Percentiles rank a stretch among this genome's conserved stretches.
Conservation (phyloP, 2,113 vertebrate genomes). For the Toxotes jaculatrix region DNA sequence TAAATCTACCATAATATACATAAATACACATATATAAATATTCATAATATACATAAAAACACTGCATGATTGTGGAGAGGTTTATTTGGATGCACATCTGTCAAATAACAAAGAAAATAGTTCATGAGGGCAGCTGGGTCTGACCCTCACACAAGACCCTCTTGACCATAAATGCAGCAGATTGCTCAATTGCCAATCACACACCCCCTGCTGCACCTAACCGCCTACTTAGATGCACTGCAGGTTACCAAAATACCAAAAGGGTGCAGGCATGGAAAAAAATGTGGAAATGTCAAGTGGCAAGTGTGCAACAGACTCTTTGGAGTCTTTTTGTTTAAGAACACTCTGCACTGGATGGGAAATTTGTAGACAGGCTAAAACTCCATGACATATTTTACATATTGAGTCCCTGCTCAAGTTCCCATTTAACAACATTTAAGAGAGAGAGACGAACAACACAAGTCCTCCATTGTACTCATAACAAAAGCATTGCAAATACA, state of each 20-base stretch:
- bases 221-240: not conserved
- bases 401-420: not conserved
- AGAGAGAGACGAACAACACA: not conserved
- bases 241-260: constrained; percentile 33
- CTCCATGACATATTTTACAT: not conserved
- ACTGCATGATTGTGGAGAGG: not conserved
- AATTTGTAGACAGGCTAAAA: constrained; percentile 23
- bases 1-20: not conserved
- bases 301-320: not conserved
- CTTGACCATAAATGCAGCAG: constrained; percentile 3
- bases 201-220: constrained; percentile 7
- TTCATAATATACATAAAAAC: too few relatives aligned
- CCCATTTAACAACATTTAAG: too few relatives aligned
- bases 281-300: not conserved
- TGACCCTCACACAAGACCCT: too few relatives aligned
- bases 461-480: not conserved
- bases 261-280: not conserved
- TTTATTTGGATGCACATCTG: not conserved
- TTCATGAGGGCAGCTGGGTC: too few relatives aligned
- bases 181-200: constrained; percentile 19
- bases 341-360: not conserved
- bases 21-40: not conserved
- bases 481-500: constrained; percentile 7
- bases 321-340: constrained; percentile 16
- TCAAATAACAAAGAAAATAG: too few relatives aligned